Evolutionary conservation across 2,113 vertebrate genomes (phyloP).

Genomic region (Blennius ocellaris): DNA sequence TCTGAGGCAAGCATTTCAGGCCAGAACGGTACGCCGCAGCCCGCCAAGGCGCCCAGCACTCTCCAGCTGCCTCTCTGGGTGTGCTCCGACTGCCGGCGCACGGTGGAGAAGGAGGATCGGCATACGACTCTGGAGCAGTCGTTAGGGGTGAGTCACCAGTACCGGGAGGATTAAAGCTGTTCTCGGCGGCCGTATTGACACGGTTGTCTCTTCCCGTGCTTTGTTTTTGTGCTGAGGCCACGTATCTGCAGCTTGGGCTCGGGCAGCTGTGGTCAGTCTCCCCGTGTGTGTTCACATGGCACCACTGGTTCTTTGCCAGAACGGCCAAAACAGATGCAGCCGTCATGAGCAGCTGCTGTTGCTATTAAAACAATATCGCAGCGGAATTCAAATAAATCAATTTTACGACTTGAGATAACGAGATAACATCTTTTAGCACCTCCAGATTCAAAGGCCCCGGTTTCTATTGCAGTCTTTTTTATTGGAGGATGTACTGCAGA

Average conservation of each 20-base stretch:
- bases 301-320: constrained; percentile 20
- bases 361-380: background rate
- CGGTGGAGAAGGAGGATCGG: constrained; percentile 94
- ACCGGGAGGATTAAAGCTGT: background rate
- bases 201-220: background rate
- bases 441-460: background rate
- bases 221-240: background rate
- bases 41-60: constrained; percentile 87
- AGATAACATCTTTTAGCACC: background rate
- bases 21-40: constrained; percentile 86
- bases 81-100: constrained; percentile 93
- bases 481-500: background rate
- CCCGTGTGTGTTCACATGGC: constrained; percentile 26
- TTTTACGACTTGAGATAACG: background rate
- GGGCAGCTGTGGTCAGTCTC: constrained; percentile 35
- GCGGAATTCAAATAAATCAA: background rate
- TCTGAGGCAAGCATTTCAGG: constrained; percentile 86
- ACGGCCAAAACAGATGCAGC: constrained; percentile 27
- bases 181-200: background rate
- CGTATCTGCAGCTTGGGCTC: constrained; percentile 21
- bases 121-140: constrained; percentile 88
- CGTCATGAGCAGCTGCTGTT: constrained; percentile 31
- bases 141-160: constrained; percentile 84
- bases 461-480: background rate
- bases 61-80: constrained; percentile 97